Conservation (phyloP, 1,140 invertebrate genomes). For the Ganaspis sp. region DNA sequence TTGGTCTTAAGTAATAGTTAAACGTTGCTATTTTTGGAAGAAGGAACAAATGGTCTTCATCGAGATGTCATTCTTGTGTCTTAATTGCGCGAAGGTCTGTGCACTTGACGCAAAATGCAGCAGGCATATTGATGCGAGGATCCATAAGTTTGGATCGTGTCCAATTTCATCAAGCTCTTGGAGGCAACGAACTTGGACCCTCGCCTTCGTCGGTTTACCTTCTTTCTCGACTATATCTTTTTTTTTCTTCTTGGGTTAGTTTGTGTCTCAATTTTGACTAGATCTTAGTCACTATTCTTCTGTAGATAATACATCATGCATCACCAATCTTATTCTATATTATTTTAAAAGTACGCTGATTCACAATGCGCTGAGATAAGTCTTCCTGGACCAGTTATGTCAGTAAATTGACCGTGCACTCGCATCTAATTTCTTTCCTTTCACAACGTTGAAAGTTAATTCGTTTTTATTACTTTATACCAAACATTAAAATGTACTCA, state of each 20-base stretch:
- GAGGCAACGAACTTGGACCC: constrained; percentile 49
- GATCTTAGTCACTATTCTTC: neutral
- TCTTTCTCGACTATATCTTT: constrained; percentile 1
- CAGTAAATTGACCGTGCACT: neutral
- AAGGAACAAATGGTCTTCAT: neutral
- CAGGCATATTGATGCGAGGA: neutral
- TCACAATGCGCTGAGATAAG: neutral
- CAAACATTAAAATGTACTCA: too few species aligned
- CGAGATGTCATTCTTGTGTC: neutral
- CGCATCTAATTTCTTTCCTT: neutral
- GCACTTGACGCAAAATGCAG: constrained; percentile 3
- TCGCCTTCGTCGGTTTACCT: constrained; percentile 38
- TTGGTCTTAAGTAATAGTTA: too few species aligned
- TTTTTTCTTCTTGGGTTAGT: constrained; percentile 26
- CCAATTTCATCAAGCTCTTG: constrained; percentile 47
- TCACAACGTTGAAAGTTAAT: too few species aligned
- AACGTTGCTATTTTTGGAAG: neutral
- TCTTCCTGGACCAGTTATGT: neutral
- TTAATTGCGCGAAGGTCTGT: neutral
- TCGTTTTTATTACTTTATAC: too few species aligned
- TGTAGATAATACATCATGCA: neutral
- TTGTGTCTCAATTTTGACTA: neutral
- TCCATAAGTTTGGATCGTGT: constrained; percentile 46
- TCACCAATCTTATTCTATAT: neutral
- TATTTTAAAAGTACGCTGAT: neutral